Evolutionary conservation across 2,113 vertebrate species (phyloP), one percentile per base, ranked within the genome.

Genomic region (Progne subis): DNA sequence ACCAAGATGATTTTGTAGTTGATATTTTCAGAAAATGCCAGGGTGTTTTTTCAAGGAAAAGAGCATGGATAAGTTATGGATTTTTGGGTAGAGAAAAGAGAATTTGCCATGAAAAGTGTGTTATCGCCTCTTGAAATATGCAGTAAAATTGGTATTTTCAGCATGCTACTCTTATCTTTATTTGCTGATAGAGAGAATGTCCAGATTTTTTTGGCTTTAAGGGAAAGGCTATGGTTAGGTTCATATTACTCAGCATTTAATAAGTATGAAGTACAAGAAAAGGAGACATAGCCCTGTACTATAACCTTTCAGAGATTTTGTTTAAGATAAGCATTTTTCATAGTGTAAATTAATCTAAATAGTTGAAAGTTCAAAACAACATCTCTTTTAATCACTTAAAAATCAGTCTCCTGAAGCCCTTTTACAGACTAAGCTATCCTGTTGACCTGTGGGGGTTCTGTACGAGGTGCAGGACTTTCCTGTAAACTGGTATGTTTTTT

Each of bases 111-210:
- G 84, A 88, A 95, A 97, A 96, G 50, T 82, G 67, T 34, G 57
- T 97, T 97, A 97, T 97, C 96, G 90, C 96, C 92, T 96, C 97
- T 97, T 91, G 96, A 97, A 98, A 96, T 83, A 94, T 76, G 96
- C 67, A 98, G 96, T 96, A 97, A 98, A 98, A 96, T 96, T 89
- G 96, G 84, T 95, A 97, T 98, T 98, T 98, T 97, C 91, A 97
- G 95, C 96, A 98, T 98, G 94, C 94, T 98, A 18, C 70, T 95
- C 98, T 98, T 98, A 98, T 98, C 98, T 98, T 98, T 98, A 98
- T 98, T 98, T 98, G 98, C 98, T 98, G 97, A 96, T 97, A 96
- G 97, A 97, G 98, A 98, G 96, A 97, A 95, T 98, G 97, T 97
- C 97, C 98, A 98, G 98, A 97, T 92, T 96, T 98, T 97, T 89